A percentile compares a stretch with the other conserved stretches of the same genome.
Evolutionary conservation across 2,888 invertebrate genomes (phyloP).

Genomic region (Orchesellides sinensis): DNA sequence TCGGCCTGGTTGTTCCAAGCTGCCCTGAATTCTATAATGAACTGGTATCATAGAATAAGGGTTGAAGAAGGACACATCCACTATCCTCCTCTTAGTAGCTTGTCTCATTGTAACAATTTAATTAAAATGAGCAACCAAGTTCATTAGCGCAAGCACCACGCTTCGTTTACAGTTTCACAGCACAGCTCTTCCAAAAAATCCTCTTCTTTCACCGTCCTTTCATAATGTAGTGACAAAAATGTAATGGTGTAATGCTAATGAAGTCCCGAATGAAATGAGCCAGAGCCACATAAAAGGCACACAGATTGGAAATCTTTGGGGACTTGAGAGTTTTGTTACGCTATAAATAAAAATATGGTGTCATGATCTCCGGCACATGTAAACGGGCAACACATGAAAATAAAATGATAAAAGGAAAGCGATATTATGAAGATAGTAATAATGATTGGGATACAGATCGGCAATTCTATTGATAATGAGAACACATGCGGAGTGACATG

Average conservation of each 20-base stretch:
- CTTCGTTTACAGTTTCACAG: conserved; percentile 51
- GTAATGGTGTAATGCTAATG: conserved; percentile 29
- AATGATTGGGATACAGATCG: neutral
- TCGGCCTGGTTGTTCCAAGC: neutral
- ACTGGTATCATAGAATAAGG: too few species aligned
- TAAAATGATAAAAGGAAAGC: neutral
- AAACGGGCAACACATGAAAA: conserved; percentile 1
- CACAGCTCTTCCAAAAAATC: neutral
- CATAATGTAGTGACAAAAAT: neutral
- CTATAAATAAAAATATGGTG: conserved; percentile 52
- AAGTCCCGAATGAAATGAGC: conserved; percentile 60
- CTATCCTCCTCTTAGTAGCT: too few species aligned
- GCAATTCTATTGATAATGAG: too few species aligned
- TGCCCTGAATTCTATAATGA: too few species aligned
- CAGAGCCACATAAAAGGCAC: conserved; percentile 17
- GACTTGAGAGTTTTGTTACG: conserved; percentile 57
- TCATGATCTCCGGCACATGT: conserved; percentile 36
- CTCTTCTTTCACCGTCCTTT: neutral
- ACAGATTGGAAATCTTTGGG: conserved; percentile 41
- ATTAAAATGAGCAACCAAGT: conserved; percentile 61
- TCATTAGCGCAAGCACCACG: conserved; percentile 50
- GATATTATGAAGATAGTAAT: neutral
- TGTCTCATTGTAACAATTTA: conserved; percentile 50
- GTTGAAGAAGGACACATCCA: conserved; percentile 19
- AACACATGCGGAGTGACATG: conserved; percentile 53